These are phyloP conservation scores for Sinodicranocentrus sp. DNA, from an alignment of 2,888 invertebrate genomes.

Conservation along the genomic window DNA sequence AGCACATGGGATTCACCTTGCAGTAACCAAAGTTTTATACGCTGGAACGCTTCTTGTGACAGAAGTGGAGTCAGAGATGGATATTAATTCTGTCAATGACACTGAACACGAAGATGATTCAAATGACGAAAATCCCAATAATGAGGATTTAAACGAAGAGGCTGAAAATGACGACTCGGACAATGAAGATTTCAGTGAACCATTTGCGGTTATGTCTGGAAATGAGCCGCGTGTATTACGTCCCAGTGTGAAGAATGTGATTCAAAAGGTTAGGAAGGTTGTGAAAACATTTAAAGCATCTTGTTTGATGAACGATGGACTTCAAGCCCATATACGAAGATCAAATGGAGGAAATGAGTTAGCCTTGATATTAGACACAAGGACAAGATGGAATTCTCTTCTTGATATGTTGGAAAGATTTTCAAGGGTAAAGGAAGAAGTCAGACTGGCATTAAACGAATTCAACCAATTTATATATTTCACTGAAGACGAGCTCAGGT, in stretches of 20 bases:
- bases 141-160: neutral
- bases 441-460: neutral
- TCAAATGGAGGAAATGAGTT: neutral
- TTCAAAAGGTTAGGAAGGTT: neutral
- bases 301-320: neutral
- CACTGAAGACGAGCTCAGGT: neutral
- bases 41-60: neutral
- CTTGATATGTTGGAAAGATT: neutral
- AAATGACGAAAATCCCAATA: no score
- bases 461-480: neutral
- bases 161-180: neutral
- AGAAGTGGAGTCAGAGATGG: no score
- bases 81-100: no score
- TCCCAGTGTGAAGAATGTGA: neutral
- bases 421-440: neutral
- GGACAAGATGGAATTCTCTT: neutral
- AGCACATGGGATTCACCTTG: constrained; percentile 32
- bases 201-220: neutral
- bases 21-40: constrained; percentile 11
- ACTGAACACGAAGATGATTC: no score
- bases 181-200: neutral
- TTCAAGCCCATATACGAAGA: neutral
- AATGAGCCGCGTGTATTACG: neutral
- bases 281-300: neutral
- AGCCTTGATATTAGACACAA: neutral